phyloP scores from a whole-genome alignment of 2,113 vertebrate species.

The Rhadina sibilatrix region DNA sequence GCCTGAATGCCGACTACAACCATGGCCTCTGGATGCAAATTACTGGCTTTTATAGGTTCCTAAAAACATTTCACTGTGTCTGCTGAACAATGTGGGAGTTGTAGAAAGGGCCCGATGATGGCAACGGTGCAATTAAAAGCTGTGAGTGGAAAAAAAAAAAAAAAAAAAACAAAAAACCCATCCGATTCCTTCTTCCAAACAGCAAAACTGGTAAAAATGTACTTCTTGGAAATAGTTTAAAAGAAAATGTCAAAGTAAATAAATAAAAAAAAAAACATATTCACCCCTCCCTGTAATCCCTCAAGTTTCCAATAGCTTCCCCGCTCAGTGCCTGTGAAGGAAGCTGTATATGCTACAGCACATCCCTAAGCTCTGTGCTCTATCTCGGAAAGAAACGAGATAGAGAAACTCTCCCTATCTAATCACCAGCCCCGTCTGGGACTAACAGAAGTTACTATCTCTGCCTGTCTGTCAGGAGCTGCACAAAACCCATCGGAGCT shows the following conservation, averaged over 20 bases:
- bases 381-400: background rate
- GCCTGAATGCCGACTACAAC: background rate
- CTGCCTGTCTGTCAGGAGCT: slow-evolving; percentile 34
- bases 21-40: slow-evolving; percentile 20
- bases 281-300: background rate
- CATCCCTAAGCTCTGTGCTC: background rate
- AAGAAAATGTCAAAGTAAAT: slow-evolving; percentile 36
- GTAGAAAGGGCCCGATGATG: background rate
- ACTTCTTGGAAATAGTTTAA: slow-evolving; percentile 36
- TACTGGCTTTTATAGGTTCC: slow-evolving; percentile 37
- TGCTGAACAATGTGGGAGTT: slow-evolving; percentile 38
- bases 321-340: background rate
- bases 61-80: slow-evolving; percentile 45
- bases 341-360: background rate
- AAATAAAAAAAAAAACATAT: background rate
- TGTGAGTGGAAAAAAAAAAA: background rate
- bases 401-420: slow-evolving; percentile 45
- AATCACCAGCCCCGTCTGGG: slow-evolving; percentile 27
- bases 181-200: slow-evolving; percentile 48
- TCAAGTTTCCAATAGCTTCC: slow-evolving; percentile 30
- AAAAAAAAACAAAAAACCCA: background rate
- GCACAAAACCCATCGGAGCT: background rate
- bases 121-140: slow-evolving; percentile 47
- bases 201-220: slow-evolving; percentile 31
- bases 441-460: slow-evolving; percentile 53